Evolutionary conservation across 1,140 invertebrate species (phyloP).

Genomic region (Ylistrum balloti): DNA sequence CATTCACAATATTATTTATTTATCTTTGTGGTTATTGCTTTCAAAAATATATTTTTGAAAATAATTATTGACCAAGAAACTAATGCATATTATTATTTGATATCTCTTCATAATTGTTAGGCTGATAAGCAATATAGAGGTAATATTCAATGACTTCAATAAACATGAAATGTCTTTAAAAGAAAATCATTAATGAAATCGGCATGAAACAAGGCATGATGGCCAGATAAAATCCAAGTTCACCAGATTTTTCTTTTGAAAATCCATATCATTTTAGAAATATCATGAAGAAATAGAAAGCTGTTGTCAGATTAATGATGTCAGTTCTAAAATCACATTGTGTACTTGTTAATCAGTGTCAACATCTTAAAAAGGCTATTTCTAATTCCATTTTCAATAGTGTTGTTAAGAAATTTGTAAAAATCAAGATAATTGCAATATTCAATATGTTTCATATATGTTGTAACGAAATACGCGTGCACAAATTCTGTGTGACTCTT

Average conservation of each 20-base stretch:
- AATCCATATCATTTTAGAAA: background rate
- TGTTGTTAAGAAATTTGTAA: background rate
- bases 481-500: background rate
- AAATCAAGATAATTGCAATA: background rate
- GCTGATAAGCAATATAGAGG: too few species aligned
- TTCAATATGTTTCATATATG: background rate
- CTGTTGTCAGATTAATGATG: background rate
- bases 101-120: too few species aligned
- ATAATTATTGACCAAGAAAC: too few species aligned
- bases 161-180: background rate
- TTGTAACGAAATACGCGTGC: conserved; percentile 16
- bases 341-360: background rate
- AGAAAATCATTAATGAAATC: background rate
- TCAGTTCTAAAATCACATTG: background rate
- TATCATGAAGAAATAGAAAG: background rate
- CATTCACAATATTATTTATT: too few species aligned
- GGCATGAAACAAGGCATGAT: background rate
- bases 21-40: too few species aligned
- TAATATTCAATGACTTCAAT: too few species aligned
- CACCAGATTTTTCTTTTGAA: background rate
- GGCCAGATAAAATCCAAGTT: background rate
- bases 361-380: background rate
- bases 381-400: background rate
- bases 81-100: too few species aligned
- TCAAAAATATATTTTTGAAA: too few species aligned